Evolutionary conservation across 2,888 invertebrate species (phyloP).

Genomic region (Nephrotoma flavescens): DNA sequence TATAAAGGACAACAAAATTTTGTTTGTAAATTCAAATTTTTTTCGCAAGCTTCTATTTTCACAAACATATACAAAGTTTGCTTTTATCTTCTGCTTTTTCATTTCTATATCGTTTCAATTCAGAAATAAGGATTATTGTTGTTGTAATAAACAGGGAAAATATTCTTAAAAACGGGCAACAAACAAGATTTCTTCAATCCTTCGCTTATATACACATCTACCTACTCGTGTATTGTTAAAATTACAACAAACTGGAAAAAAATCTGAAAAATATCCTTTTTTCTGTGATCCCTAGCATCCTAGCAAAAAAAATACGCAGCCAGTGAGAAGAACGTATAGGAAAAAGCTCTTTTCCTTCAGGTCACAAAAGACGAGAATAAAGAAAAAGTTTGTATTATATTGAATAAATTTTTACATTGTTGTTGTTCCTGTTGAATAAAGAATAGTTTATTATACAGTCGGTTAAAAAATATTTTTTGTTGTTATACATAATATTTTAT

Average conservation of each 20-base stretch:
- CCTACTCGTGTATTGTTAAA: not conserved
- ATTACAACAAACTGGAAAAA: not conserved
- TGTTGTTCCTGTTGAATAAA: not conserved
- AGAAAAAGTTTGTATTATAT: not conserved
- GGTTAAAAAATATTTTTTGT: not conserved
- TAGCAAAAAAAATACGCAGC: not conserved
- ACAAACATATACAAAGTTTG: not conserved
- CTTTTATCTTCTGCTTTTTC: not conserved
- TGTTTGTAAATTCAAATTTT: not conserved
- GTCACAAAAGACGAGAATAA: not conserved
- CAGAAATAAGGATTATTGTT: not conserved
- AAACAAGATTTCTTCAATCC: not conserved
- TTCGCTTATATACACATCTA: not conserved
- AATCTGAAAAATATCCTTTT: not conserved
- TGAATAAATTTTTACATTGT: not conserved
- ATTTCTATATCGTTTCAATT: not conserved
- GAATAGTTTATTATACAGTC: not conserved
- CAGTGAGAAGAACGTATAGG: not conserved
- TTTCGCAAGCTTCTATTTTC: not conserved
- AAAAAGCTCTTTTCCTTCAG: not conserved
- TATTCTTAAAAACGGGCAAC: not conserved
- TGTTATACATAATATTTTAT: not conserved
- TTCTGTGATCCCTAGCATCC: not conserved
- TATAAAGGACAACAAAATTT: not conserved
- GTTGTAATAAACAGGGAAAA: not conserved